These are phyloP conservation scores for Hippopotamyrus pictus DNA, from an alignment of 2,797 vertebrate genomes.

Conservation along the genomic window DNA sequence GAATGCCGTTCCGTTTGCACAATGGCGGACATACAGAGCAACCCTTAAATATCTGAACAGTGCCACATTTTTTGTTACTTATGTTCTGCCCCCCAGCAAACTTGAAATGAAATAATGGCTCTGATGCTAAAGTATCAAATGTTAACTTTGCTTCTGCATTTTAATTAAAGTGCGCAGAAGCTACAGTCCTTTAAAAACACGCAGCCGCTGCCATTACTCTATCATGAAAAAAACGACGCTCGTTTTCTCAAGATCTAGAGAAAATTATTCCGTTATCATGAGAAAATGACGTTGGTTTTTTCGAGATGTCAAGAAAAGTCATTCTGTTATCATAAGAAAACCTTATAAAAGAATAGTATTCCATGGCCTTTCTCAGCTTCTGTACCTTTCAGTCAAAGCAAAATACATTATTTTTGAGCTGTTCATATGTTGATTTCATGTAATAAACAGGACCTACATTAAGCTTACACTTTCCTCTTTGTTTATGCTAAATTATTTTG, in stretches of 20 bases:
- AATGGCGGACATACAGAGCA: background rate
- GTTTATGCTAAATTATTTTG: background rate
- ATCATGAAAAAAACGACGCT: background rate
- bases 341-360: background rate
- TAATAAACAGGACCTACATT: background rate
- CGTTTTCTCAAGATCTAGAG: background rate
- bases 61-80: background rate
- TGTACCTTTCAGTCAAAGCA: background rate
- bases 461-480: background rate
- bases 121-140: background rate
- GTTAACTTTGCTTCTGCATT: background rate
- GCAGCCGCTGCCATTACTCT: background rate
- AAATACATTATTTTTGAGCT: background rate
- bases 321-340: background rate
- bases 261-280: background rate
- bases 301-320: background rate
- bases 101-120: background rate
- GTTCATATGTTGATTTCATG: background rate
- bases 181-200: background rate
- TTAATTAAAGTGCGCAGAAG: background rate
- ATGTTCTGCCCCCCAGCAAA: background rate
- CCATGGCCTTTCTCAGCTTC: background rate
- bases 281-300: background rate
- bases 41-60: background rate
- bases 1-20: background rate